phyloP scores from a whole-genome alignment of 1,140 invertebrate genomes.

The Triops cancriformis region DNA sequence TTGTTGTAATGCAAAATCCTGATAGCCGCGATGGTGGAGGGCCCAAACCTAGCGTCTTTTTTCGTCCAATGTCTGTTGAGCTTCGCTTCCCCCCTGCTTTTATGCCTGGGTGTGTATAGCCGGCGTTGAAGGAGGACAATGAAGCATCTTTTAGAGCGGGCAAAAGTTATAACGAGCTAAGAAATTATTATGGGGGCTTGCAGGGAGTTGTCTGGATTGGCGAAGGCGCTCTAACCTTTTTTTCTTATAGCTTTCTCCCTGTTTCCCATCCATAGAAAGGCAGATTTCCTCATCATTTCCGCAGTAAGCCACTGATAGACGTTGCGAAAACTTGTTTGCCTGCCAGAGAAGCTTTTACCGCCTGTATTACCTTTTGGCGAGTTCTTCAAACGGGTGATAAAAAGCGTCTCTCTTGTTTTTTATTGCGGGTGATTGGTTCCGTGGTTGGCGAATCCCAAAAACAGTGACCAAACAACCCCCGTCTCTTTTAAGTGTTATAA shows the following conservation, averaged over 20 bases:
- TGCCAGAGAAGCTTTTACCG: not conserved
- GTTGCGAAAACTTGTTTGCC: conserved; percentile 3
- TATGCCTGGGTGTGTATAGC: not conserved
- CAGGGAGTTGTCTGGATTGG: conserved; percentile 3
- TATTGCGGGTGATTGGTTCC: not conserved
- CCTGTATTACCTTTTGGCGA: not conserved
- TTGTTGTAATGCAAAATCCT: not conserved
- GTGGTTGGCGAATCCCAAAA: conserved; percentile 2
- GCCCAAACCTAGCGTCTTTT: not conserved
- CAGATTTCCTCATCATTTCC: conserved; percentile 8
- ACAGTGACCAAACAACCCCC: not conserved
- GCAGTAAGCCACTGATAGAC: conserved; percentile 4
- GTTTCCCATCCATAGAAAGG: conserved; percentile 7
- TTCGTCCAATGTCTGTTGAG: conserved; percentile 1
- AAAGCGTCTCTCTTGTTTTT: not conserved
- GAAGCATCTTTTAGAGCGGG: conserved; percentile 1
- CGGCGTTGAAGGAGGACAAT: not conserved
- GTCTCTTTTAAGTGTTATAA: not conserved
- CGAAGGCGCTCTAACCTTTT: not conserved
- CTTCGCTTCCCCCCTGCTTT: not conserved
- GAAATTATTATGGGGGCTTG: not conserved
- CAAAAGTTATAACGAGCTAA: conserved; percentile 7
- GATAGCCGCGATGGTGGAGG: not conserved
- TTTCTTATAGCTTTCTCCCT: conserved; percentile 10
- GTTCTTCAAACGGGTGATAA: not conserved